Percentiles rank a stretch among this genome's conserved stretches.
Evolutionary conservation across 2,113 vertebrate species (phyloP).

Genomic region (Fulica atra): DNA sequence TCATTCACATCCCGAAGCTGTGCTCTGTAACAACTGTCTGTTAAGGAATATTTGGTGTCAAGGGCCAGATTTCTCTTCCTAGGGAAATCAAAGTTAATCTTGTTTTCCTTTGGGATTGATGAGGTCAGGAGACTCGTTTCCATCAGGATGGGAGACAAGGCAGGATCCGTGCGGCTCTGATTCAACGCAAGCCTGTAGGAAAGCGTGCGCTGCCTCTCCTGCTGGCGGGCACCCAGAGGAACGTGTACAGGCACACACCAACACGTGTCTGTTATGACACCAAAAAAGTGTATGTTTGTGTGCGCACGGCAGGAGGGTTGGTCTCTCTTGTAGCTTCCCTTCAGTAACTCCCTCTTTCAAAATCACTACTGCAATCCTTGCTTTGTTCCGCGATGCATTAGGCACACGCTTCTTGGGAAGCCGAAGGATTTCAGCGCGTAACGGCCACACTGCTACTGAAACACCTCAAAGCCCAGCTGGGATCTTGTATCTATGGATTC

Average conservation of each 20-base stretch:
- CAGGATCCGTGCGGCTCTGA: background rate
- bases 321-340: background rate
- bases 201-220: background rate
- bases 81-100: background rate
- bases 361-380: background rate
- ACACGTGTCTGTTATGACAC: background rate
- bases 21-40: background rate
- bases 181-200: background rate
- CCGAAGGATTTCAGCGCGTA: background rate
- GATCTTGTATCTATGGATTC: background rate
- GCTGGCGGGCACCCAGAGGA: constrained; percentile 10
- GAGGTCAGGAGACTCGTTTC: background rate
- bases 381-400: background rate
- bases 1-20: background rate
- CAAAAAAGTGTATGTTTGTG: background rate
- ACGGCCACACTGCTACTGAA: background rate
- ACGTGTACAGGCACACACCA: background rate
- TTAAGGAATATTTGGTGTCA: constrained; percentile 1
- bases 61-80: background rate
- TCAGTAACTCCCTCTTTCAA: background rate
- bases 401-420: background rate
- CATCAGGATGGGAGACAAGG: background rate
- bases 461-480: background rate
- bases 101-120: background rate
- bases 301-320: background rate